Conservation (phyloP, 2,888 invertebrate species). For the Reticulitermes lucifugus region DNA sequence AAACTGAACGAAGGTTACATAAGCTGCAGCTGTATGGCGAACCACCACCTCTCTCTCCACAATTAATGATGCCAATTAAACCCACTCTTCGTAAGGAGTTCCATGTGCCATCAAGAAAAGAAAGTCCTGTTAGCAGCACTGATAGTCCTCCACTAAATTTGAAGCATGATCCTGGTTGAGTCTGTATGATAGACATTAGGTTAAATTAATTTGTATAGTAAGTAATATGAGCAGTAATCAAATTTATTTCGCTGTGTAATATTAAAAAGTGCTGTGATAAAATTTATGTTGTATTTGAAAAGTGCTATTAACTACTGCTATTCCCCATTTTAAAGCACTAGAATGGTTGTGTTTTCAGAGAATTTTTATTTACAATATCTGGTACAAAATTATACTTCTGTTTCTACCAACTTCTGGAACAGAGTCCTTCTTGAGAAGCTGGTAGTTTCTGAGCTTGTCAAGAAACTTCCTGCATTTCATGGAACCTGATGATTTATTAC, state of each 20-base stretch:
- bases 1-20: slow-evolving; percentile 60
- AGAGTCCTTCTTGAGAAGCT: too few relatives aligned
- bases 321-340: too few relatives aligned
- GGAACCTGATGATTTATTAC: too few relatives aligned
- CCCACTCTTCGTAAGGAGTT: slow-evolving; percentile 42
- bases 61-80: slow-evolving; percentile 57
- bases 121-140: neutral
- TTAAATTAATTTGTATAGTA: neutral
- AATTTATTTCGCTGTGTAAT: too few relatives aligned
- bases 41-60: slow-evolving; percentile 68
- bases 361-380: too few relatives aligned
- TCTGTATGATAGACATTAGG: neutral
- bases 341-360: too few relatives aligned
- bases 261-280: neutral
- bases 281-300: neutral
- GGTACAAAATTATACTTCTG: too few relatives aligned
- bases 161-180: slow-evolving; percentile 33
- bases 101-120: slow-evolving; percentile 28
- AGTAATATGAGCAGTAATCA: neutral
- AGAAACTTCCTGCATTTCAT: too few relatives aligned
- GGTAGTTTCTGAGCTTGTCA: too few relatives aligned
- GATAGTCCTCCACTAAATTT: slow-evolving; percentile 48
- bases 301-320: neutral
- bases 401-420: too few relatives aligned
- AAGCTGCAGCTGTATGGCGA: slow-evolving; percentile 68